A percentile compares a stretch with the other conserved stretches of the same genome.
phyloP scores from a whole-genome alignment of 92 coral and sea anemone genomes.

The Paragorgia papillata region DNA sequence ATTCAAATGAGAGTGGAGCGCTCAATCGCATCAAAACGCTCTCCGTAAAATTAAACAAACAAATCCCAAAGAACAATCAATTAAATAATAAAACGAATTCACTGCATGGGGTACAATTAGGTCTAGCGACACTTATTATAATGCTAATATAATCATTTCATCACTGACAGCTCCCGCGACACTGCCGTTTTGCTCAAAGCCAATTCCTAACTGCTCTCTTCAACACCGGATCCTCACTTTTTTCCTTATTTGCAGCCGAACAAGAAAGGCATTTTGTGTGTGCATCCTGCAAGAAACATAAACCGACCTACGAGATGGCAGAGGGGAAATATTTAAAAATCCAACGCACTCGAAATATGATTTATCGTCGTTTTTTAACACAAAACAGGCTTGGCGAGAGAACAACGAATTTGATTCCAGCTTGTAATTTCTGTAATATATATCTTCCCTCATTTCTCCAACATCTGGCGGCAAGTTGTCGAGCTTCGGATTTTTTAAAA shows the following conservation, averaged over 20 bases:
- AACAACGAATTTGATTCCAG: too few relatives aligned
- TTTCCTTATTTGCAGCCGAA: conserved; percentile 1
- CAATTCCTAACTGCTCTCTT: background rate
- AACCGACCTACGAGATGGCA: conserved; percentile 3
- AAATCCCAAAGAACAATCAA: conserved; percentile 27
- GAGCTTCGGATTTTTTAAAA: too few relatives aligned
- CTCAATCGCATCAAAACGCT: conserved; percentile 13
- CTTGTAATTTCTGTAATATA: too few relatives aligned
- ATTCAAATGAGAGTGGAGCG: background rate
- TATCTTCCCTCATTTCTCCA: too few relatives aligned
- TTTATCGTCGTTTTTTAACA: too few relatives aligned
- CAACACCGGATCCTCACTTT: background rate
- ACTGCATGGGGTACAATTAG: conserved; percentile 40
- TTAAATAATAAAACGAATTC: conserved; percentile 31
- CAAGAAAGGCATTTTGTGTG: background rate
- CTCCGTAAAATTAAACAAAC: conserved; percentile 5
- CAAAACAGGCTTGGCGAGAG: too few relatives aligned
- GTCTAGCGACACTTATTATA: background rate
- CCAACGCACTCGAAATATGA: too few relatives aligned
- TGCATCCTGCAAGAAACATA: background rate
- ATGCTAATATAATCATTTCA: conserved; percentile 29
- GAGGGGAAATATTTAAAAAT: background rate
- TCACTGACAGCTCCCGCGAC: background rate
- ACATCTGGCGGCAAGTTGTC: too few relatives aligned
- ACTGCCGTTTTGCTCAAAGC: background rate